Conservation (phyloP, 2,888 invertebrate species). For the Oscheius onirici region DNA sequence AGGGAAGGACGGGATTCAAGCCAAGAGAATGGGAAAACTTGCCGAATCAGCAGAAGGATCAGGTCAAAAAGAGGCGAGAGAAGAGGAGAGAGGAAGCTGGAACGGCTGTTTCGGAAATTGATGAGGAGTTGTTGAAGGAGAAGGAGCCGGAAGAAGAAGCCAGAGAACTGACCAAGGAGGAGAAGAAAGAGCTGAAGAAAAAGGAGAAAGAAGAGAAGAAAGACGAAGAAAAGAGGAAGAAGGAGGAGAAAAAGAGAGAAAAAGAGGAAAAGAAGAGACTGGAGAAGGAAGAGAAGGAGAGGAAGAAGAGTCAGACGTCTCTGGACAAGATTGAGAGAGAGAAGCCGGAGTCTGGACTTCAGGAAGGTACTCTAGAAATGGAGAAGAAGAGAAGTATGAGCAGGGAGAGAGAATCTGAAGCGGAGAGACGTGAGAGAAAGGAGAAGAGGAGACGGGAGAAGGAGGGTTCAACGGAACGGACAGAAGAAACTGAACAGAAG, state of each 20-base stretch:
- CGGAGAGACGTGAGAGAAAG: slow-evolving; percentile 1
- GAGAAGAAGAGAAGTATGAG: slow-evolving; percentile 3
- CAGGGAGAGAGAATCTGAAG: neutral
- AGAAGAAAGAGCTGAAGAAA: slow-evolving; percentile 36
- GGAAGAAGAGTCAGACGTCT: slow-evolving; percentile 37
- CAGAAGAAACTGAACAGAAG: neutral
- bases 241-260: slow-evolving; percentile 41
- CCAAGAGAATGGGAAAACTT: slow-evolving; percentile 55
- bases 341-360: slow-evolving; percentile 4
- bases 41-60: slow-evolving; percentile 53
- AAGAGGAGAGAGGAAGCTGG: slow-evolving; percentile 20
- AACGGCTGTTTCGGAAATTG: slow-evolving; percentile 37
- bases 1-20: slow-evolving; percentile 65
- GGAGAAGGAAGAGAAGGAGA: slow-evolving; percentile 46
- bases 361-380: slow-evolving; percentile 2
- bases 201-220: slow-evolving; percentile 47
- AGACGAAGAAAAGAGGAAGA: slow-evolving; percentile 40
- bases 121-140: slow-evolving; percentile 30
- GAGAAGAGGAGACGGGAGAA: neutral
- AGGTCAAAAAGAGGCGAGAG: slow-evolving; percentile 47
- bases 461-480: neutral
- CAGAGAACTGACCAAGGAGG: slow-evolving; percentile 41
- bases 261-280: slow-evolving; percentile 49
- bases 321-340: slow-evolving; percentile 20
- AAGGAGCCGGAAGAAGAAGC: slow-evolving; percentile 35